Percentiles rank a stretch among this genome's conserved stretches.
These are phyloP conservation scores for Dendrolimus punctatus DNA, from an alignment of 1,140 invertebrate genomes.

Conservation along the genomic window DNA sequence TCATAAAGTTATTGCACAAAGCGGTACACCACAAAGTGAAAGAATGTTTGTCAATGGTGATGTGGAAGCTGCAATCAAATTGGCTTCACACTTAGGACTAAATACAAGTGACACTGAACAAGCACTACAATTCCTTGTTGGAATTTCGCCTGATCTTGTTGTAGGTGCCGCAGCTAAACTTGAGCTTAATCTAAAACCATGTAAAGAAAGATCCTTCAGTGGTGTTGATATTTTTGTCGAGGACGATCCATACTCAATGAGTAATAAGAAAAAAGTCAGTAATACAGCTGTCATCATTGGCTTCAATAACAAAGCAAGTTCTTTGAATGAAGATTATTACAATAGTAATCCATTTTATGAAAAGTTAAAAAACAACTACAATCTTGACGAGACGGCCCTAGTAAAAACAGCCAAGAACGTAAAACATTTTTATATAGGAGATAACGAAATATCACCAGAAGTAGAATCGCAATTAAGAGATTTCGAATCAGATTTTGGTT, in stretches of 20 bases:
- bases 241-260: conserved; percentile 40
- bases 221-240: conserved; percentile 50
- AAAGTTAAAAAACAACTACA: conserved; percentile 42
- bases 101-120: conserved; percentile 38
- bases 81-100: conserved; percentile 42
- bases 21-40: conserved; percentile 47
- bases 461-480: conserved; percentile 27
- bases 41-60: conserved; percentile 45
- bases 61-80: conserved; percentile 39
- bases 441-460: conserved; percentile 31
- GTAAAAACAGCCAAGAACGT: conserved; percentile 30
- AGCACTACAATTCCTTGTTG: conserved; percentile 40
- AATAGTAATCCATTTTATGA: conserved; percentile 43
- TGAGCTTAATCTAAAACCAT: conserved; percentile 39
- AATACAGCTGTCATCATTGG: conserved; percentile 53
- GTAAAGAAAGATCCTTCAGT: conserved; percentile 53
- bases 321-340: conserved; percentile 30
- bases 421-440: conserved; percentile 52
- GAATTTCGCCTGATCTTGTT: conserved; percentile 33
- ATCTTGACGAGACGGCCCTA: conserved; percentile 37
- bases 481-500: conserved; percentile 49
- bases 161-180: conserved; percentile 34
- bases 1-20: conserved; percentile 51
- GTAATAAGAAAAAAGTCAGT: conserved; percentile 42
- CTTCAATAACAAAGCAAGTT: conserved; percentile 38